A percentile compares a stretch with the other conserved stretches of the same genome.
These are phyloP conservation scores for Siderastrea radians DNA, from an alignment of 92 coral and sea anemone species.

Conservation along the genomic window DNA sequence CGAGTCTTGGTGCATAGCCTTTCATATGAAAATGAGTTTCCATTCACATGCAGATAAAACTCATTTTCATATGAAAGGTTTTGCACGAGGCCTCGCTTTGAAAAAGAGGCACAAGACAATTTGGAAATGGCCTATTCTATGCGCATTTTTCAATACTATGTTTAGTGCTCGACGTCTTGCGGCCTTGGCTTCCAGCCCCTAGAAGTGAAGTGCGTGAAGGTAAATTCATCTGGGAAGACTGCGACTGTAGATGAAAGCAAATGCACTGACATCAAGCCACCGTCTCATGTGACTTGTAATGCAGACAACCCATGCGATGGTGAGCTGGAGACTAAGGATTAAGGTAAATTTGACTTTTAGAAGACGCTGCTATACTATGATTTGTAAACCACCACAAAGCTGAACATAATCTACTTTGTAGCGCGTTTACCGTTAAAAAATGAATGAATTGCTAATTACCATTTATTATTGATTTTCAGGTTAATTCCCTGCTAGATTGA, in stretches of 20 bases:
- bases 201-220: slow-evolving; percentile 47
- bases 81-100: too few relatives aligned
- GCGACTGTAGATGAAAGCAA: slow-evolving; percentile 35
- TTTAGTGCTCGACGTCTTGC: slow-evolving; percentile 69
- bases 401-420: too few relatives aligned
- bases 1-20: background rate
- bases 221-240: slow-evolving; percentile 39
- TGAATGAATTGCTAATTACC: too few relatives aligned
- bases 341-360: background rate
- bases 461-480: too few relatives aligned
- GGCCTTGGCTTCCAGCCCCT: slow-evolving; percentile 52
- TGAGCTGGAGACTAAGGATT: background rate
- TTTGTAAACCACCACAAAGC: too few relatives aligned
- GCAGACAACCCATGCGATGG: slow-evolving; percentile 51
- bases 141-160: background rate
- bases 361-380: background rate
- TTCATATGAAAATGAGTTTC: too few relatives aligned
- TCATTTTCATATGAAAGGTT: too few relatives aligned
- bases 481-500: too few relatives aligned
- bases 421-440: too few relatives aligned
- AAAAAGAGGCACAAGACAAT: too few relatives aligned
- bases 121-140: too few relatives aligned
- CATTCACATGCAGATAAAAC: too few relatives aligned
- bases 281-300: slow-evolving; percentile 60
- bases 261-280: slow-evolving; percentile 68